Base-by-base conservation (phyloP, 2,113 vertebrate species). In the Chionodraco myersi region DNA sequence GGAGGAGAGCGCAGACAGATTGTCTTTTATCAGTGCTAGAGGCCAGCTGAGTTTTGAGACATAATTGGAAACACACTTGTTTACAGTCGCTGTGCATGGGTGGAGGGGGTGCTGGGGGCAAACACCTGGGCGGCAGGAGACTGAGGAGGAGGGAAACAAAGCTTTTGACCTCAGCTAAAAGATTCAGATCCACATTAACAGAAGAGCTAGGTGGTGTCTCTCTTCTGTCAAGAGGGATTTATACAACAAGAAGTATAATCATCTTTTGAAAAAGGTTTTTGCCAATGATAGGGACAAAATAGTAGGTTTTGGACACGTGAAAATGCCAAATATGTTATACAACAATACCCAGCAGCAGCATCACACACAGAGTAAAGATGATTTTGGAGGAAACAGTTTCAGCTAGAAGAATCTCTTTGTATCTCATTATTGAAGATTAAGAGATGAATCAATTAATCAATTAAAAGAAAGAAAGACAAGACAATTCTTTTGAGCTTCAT, bases 31-130 rank as follows among this genome's bases (percentile, higher is more conserved):
- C 68, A 66, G 66, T 80, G 23, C 69, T 71, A 82, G 72, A 49
- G 44, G 58, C 77, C 79, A 76, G 86, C 84, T 71, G 72, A 84
- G 64, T 82, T 80, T 13, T 52, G 79, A 79, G 63, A 44, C 15
- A 62, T 88, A 91, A 91, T 91, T 92, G 84, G 84, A 92, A 92
- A 88, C 90, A 91, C 76, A 86, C 89, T 88, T 91, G 89, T 92
- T 91, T 91, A 84, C 83, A 70, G 83, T 72, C 47, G 69, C 57
- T 30, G 72, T 51, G 68, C 44, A 70, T 45, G 53, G 66, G 75
- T 75, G 78, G 72, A 62, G 72, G 54, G 48, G 82, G 81, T 15
- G 77, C 82, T 63, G 3, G 21, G 72, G 72, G 78, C 79, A 69
- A 79, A 75, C 11, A 72, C 45, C 69, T 65, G 51, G 1, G 44